These are phyloP conservation scores for Aegypius monachus DNA, from an alignment of 2,113 vertebrate species.

Conservation along the genomic window DNA sequence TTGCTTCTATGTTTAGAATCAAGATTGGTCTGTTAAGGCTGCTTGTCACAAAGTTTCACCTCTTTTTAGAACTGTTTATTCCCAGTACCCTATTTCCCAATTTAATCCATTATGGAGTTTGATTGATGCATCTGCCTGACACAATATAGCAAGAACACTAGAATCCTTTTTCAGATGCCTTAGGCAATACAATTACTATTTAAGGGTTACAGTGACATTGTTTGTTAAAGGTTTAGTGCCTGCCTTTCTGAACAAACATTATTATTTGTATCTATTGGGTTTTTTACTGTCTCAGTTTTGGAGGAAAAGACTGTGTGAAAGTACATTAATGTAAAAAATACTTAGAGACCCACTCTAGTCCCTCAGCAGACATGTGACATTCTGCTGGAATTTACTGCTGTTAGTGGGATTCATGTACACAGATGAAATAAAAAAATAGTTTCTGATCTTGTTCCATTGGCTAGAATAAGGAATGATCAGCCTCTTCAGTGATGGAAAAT, in stretches of 20 bases:
- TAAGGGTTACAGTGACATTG: conserved; percentile 16
- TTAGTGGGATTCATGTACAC: not conserved
- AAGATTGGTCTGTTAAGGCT: conserved; percentile 75
- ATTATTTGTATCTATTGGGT: not conserved
- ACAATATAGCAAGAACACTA: conserved; percentile 41
- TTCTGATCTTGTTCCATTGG: not conserved
- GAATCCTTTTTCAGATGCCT: conserved; percentile 37
- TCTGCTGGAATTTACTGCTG: not conserved
- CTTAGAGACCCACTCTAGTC: not conserved
- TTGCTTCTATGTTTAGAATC: conserved; percentile 84
- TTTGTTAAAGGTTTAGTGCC: conserved; percentile 1
- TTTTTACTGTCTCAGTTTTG: not conserved
- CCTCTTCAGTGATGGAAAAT: not conserved
- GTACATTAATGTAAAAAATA: not conserved
- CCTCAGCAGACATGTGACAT: not conserved
- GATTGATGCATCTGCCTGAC: conserved; percentile 65
- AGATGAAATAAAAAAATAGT: not conserved
- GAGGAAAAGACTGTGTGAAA: not conserved
- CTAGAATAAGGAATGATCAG: not conserved
- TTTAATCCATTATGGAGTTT: conserved; percentile 62
- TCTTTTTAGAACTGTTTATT: conserved; percentile 75
- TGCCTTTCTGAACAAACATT: conserved; percentile 45
- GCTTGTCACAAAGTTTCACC: conserved; percentile 72
- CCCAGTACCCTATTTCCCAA: conserved; percentile 63
- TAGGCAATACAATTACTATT: conserved; percentile 9